Percentiles rank a stretch among this genome's conserved stretches.
phyloP scores from a whole-genome alignment of 2,113 vertebrate genomes.

The Orientallactaga bullata region DNA sequence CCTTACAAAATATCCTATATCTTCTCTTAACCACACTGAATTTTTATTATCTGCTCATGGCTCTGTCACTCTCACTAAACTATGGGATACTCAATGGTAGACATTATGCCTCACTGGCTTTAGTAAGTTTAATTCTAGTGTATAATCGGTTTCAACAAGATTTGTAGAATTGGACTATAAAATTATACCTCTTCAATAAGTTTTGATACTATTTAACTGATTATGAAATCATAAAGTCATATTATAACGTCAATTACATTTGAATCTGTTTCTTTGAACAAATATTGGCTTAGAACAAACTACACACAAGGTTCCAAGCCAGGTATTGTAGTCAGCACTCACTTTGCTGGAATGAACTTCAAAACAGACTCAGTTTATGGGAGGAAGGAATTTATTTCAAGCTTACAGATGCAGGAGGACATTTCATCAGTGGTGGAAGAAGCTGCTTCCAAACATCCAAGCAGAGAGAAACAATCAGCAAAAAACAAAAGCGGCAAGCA shows the following conservation, averaged over 20 bases:
- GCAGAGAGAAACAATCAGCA: no score
- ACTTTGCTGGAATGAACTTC: no score
- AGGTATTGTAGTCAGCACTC: neutral
- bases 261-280: slow-evolving; percentile 44
- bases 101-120: neutral
- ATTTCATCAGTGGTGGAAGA: no score
- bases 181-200: slow-evolving; percentile 39
- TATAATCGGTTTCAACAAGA: neutral
- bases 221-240: neutral
- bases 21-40: neutral
- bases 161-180: neutral
- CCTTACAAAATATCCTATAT: slow-evolving; percentile 6
- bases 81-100: neutral
- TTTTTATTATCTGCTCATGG: slow-evolving; percentile 20
- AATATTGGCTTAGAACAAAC: slow-evolving; percentile 35
- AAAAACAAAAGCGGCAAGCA: no score
- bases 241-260: neutral
- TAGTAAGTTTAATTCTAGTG: neutral
- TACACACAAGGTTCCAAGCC: neutral
- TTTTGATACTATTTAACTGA: neutral
- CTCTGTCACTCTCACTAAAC: neutral
- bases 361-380: no score
- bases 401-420: no score
- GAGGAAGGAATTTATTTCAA: no score
- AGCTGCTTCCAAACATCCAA: no score